Evolutionary conservation across 2,888 invertebrate species (phyloP).

Genomic region (Rhorus exstirpatorius): DNA sequence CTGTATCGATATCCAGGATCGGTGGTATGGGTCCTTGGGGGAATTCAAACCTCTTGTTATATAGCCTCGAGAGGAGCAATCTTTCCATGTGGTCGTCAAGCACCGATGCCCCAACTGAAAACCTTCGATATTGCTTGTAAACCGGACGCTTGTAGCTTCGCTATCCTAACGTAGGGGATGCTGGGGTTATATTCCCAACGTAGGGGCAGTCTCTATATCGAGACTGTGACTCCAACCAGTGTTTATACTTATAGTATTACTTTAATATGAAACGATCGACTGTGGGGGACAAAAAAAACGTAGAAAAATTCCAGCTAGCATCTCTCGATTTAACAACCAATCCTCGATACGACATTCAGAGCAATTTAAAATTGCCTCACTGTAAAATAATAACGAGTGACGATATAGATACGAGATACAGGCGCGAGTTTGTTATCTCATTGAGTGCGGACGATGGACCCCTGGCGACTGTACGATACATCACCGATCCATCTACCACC

Average conservation of each 20-base stretch:
- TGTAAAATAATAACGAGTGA: constrained; percentile 58
- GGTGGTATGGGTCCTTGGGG: constrained; percentile 52
- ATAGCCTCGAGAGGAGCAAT: constrained; percentile 43
- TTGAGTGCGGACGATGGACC: constrained; percentile 45
- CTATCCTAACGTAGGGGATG: no score
- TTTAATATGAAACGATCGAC: constrained; percentile 39
- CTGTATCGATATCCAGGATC: constrained; percentile 63
- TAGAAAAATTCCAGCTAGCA: constrained; percentile 20
- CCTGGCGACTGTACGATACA: constrained; percentile 10
- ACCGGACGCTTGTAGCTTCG: constrained; percentile 28
- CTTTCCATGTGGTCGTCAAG: constrained; percentile 55
- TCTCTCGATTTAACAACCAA: constrained; percentile 26
- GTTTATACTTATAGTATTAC: constrained; percentile 57
- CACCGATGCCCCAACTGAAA: constrained; percentile 15
- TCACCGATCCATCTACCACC: constrained; percentile 33
- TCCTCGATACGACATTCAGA: constrained; percentile 38
- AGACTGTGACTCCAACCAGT: constrained; percentile 20
- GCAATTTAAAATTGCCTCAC: constrained; percentile 49
- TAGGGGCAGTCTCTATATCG: constrained; percentile 20
- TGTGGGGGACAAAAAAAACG: not conserved
- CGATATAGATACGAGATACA: constrained; percentile 21
- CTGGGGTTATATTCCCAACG: constrained; percentile 34
- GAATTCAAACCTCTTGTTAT: constrained; percentile 46
- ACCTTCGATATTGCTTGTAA: constrained; percentile 49
- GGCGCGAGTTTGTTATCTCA: constrained; percentile 33